Conservation (phyloP, 2,113 vertebrate species). For the Brachyistius frenatus region DNA sequence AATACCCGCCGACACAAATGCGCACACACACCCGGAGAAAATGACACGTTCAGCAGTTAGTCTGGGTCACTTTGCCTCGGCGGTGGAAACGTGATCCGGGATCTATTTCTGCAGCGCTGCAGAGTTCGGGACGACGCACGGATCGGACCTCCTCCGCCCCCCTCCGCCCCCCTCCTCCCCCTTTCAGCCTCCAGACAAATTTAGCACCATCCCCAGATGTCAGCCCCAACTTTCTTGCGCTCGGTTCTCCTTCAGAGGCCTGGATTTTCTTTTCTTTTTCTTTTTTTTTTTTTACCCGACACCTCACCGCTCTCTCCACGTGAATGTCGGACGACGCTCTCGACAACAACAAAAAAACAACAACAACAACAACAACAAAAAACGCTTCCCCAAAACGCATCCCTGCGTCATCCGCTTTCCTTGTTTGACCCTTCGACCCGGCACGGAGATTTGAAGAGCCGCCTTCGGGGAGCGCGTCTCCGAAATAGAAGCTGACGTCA, state of each 20-base stretch:
- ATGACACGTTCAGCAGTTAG: constrained; percentile 65
- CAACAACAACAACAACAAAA: background rate
- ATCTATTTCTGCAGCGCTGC: constrained; percentile 74
- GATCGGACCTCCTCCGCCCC: constrained; percentile 29
- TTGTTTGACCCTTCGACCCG: constrained; percentile 30
- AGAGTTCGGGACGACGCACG: constrained; percentile 19
- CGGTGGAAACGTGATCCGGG: constrained; percentile 63
- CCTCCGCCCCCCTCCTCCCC: constrained; percentile 2
- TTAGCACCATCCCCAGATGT: constrained; percentile 17
- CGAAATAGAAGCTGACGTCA: background rate
- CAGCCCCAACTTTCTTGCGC: constrained; percentile 10
- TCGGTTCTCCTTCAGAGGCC: constrained; percentile 3
- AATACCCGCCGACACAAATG: constrained; percentile 30
- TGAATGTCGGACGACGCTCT: constrained; percentile 12
- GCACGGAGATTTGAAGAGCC: constrained; percentile 39
- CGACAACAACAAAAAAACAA: constrained; percentile 20
- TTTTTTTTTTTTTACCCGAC: background rate
- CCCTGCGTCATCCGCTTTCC: constrained; percentile 14
- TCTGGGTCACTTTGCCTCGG: constrained; percentile 57
- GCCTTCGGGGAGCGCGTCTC: background rate
- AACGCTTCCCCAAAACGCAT: constrained; percentile 4
- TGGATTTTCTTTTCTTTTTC: background rate
- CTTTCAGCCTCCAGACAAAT: constrained; percentile 4
- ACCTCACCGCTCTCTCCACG: constrained; percentile 26
- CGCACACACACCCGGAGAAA: constrained; percentile 59